These are phyloP conservation scores for Drosophila cardini DNA, from an alignment of 1,140 invertebrate genomes.

Conservation along the genomic window DNA sequence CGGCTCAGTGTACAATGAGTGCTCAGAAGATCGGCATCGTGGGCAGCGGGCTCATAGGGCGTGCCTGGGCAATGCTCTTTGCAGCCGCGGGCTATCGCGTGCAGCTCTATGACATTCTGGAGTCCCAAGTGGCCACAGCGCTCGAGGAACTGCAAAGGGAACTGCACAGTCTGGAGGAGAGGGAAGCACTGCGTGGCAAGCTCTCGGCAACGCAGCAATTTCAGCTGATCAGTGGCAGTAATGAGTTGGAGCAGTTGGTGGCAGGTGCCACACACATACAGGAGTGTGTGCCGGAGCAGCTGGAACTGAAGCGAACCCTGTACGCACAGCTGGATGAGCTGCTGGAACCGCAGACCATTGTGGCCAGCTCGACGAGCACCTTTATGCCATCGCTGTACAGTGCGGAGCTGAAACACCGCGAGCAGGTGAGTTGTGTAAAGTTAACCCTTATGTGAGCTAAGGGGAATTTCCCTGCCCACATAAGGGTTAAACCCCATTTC, in stretches of 20 bases:
- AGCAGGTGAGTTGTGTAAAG: constrained; percentile 54
- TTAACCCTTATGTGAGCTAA: too few relatives aligned
- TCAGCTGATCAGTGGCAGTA: constrained; percentile 90
- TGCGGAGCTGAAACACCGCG: constrained; percentile 85
- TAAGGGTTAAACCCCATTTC: background rate
- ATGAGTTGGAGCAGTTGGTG: constrained; percentile 87
- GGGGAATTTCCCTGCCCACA: too few relatives aligned
- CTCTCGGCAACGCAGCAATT: constrained; percentile 90
- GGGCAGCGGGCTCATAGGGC: constrained; percentile 94
- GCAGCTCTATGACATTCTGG: constrained; percentile 92
- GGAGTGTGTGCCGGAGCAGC: constrained; percentile 96
- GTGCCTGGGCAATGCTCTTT: constrained; percentile 98
- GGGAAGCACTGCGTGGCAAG: constrained; percentile 90
- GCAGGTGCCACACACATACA: constrained; percentile 91
- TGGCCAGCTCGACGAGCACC: constrained; percentile 96
- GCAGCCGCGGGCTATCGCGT: constrained; percentile 95
- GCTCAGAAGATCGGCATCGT: constrained; percentile 89
- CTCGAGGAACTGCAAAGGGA: constrained; percentile 90
- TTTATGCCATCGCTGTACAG: constrained; percentile 94
- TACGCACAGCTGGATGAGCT: constrained; percentile 91
- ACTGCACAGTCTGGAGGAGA: constrained; percentile 89
- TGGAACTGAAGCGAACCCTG: constrained; percentile 93
- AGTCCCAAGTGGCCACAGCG: constrained; percentile 90
- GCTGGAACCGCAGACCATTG: constrained; percentile 88
- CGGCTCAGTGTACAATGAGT: constrained; percentile 61